Conservation (phyloP, 2,113 vertebrate species). For the Clarias magur region DNA sequence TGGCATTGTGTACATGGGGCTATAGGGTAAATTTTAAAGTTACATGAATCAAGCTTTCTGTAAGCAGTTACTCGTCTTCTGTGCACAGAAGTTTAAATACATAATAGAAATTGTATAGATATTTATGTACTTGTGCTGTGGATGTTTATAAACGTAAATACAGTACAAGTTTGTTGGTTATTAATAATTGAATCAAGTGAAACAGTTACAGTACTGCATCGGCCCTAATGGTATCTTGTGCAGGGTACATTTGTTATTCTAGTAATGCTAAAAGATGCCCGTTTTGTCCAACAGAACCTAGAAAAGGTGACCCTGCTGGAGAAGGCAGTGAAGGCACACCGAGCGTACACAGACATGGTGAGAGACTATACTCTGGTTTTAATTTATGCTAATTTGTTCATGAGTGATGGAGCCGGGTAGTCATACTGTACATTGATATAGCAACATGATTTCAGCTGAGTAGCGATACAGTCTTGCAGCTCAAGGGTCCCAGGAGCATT, state of each 20-base stretch:
- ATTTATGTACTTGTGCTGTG: neutral
- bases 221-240: neutral
- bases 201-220: neutral
- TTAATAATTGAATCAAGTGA: neutral
- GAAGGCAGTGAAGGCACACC: slow-evolving; percentile 82
- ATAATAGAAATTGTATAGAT: neutral
- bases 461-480: neutral
- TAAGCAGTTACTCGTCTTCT: neutral
- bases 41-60: neutral
- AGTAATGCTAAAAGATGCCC: neutral
- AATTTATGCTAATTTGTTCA: neutral
- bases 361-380: slow-evolving; percentile 56
- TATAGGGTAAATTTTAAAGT: neutral
- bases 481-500: neutral
- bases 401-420: too few species aligned
- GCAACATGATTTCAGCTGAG: too few species aligned
- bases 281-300: slow-evolving; percentile 71
- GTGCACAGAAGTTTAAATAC: neutral
- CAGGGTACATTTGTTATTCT: neutral
- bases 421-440: neutral
- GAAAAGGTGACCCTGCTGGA: slow-evolving; percentile 83
- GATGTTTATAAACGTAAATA: neutral
- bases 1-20: neutral
- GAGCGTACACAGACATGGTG: slow-evolving; percentile 83
- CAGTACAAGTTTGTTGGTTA: too few species aligned